phyloP scores from a whole-genome alignment of 2,113 vertebrate species.

The Cervus canadensis region DNA sequence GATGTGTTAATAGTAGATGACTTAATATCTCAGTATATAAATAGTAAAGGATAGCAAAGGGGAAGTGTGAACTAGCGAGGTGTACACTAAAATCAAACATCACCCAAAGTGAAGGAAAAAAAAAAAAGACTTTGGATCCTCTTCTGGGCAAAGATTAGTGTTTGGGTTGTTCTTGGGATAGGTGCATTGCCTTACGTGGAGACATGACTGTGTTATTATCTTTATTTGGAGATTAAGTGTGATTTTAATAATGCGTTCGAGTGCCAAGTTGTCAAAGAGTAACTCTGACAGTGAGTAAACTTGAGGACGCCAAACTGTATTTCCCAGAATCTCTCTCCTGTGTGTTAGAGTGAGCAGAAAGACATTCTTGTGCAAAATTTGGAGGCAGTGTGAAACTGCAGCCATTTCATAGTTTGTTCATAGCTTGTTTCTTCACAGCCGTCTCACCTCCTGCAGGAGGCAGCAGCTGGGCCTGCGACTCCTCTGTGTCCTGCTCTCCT shows the following conservation, averaged over 20 bases:
- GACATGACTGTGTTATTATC: not conserved
- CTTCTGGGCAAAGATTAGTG: not conserved
- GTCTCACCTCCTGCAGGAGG: not conserved
- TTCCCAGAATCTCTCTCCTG: not conserved
- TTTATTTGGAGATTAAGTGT: not conserved
- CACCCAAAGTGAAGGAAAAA: not conserved
- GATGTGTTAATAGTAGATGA: not conserved
- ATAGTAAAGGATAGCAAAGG: not conserved
- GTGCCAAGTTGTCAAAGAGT: not conserved
- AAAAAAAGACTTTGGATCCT: not conserved
- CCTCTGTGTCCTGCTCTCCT: not conserved
- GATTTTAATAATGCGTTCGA: not conserved
- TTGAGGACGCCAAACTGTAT: not conserved
- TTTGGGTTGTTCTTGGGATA: not conserved
- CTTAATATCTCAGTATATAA: not conserved
- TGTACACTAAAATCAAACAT: not conserved
- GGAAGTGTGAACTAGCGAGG: not conserved
- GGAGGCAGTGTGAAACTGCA: not conserved
- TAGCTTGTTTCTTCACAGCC: not conserved
- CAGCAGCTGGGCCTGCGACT: not conserved
- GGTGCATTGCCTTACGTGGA: not conserved
- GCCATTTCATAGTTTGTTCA: not conserved
- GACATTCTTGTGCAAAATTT: not conserved
- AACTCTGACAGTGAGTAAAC: not conserved
- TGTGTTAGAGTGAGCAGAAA: not conserved